Base-by-base conservation (phyloP, 2,113 vertebrate species). In the Ondatra zibethicus region DNA sequence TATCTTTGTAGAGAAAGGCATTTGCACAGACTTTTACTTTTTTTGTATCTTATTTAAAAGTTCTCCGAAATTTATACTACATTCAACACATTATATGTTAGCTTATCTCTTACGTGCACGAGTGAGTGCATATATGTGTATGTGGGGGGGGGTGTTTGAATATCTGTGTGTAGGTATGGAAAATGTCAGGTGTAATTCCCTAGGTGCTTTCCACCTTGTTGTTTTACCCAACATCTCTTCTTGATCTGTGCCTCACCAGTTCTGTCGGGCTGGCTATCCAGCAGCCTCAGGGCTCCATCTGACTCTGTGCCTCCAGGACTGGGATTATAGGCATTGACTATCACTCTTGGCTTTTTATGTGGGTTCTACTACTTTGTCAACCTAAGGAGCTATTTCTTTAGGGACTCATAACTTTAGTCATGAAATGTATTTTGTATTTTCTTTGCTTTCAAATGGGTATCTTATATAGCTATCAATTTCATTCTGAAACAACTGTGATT, bases 401-500 rank as follows among this genome's bases (percentile, higher is more conserved):
- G 29, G 4, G 29, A 42, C 16, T 85, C 23, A 31, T 45, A 21
- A 42, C 7, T 47, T 86, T 66, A 47, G 8, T 50, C 9, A 33
- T 85, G 65, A 96, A 80, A 70, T 72, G 11, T 42, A 68, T 77
- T 93, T 82, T 7, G 58, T 52, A 86, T 90, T 93, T 92, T 61
- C 27, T 29, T 78, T 96, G 36, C 10, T 88, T 95, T 93, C 92
- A 17, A 86, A 25, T 93, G 39, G 3, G 3, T 33, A 2, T 78
- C 14, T 7, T 61, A 61, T 85, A 90, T 91, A 7, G 3, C 45
- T 92, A 19, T 86, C 31, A 68, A 85, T 91, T 94, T 93, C 7
- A 39, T 94, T 95, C 36, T 91, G 58, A 89, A 92, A 76, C 31
- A 92, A 89, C 3, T 94, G 6, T 89, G 17, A 96, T 92, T 75